Conservation (phyloP, 2,113 vertebrate genomes). For the Marmota monax region DNA sequence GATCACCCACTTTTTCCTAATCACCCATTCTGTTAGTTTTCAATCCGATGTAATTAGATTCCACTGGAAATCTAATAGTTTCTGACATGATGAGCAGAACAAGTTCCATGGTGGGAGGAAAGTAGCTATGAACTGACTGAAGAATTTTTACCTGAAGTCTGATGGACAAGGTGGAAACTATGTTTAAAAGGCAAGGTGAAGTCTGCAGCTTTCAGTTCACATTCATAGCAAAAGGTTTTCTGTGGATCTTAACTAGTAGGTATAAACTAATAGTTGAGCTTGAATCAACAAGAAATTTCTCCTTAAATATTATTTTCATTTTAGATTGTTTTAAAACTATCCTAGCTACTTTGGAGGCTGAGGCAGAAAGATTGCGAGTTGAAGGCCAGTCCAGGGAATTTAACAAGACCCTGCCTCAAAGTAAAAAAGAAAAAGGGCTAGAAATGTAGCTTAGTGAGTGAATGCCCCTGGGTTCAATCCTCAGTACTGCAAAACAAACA, state of each 20-base stretch:
- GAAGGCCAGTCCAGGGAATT: not conserved
- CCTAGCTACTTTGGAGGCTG: not conserved
- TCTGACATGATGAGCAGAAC: not conserved
- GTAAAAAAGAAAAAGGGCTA: not conserved
- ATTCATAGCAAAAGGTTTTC: not conserved
- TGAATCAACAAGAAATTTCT: constrained; percentile 20
- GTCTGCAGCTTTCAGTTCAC: not conserved
- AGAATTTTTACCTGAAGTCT: not conserved
- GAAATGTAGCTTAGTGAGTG: not conserved
- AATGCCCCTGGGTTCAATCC: not conserved
- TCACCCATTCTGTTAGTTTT: not conserved
- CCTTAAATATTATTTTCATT: not conserved
- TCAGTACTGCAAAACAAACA: not conserved
- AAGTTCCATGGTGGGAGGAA: not conserved
- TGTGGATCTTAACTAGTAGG: not conserved
- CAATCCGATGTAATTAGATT: not conserved
- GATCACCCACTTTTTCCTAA: not conserved
- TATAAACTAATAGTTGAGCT: not conserved
- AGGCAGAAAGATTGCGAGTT: not conserved
- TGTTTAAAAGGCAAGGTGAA: not conserved
- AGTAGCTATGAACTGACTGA: not conserved
- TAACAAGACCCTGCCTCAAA: not conserved
- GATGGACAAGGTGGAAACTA: not conserved
- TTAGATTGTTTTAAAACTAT: not conserved
- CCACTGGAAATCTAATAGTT: not conserved